Conservation (phyloP, 2,113 vertebrate genomes). For the Leptobrachium leishanense region DNA sequence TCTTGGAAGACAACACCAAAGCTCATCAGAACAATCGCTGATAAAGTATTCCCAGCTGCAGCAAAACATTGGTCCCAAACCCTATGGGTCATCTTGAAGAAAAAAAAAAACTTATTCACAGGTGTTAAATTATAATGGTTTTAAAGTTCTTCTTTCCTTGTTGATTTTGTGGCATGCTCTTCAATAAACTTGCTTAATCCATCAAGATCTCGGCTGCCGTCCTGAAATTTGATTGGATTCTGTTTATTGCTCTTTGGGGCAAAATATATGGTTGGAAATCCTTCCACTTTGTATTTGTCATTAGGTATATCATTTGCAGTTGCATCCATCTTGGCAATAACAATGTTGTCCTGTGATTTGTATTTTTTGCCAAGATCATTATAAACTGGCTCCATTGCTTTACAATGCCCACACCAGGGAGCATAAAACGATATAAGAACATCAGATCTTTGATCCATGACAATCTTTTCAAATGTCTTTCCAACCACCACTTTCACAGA, state of each 20-base stretch:
- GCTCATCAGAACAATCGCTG: background rate
- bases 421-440: slow-evolving; percentile 96
- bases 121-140: too few species aligned
- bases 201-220: slow-evolving; percentile 83
- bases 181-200: slow-evolving; percentile 88
- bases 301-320: slow-evolving; percentile 84
- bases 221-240: slow-evolving; percentile 86
- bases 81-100: background rate
- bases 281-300: slow-evolving; percentile 84
- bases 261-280: slow-evolving; percentile 96
- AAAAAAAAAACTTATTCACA: background rate
- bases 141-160: slow-evolving; percentile 66
- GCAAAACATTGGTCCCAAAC: background rate
- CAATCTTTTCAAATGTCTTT: slow-evolving; percentile 88
- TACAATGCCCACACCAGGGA: slow-evolving; percentile 97
- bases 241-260: slow-evolving; percentile 83
- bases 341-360: slow-evolving; percentile 81
- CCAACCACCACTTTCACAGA: slow-evolving; percentile 92
- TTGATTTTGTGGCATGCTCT: slow-evolving; percentile 78
- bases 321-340: slow-evolving; percentile 97
- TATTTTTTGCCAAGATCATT: slow-evolving; percentile 88
- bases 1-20: background rate
- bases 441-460: slow-evolving; percentile 87
- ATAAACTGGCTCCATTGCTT: slow-evolving; percentile 88
- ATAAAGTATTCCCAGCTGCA: slow-evolving; percentile 1